Conservation (phyloP, 2,113 vertebrate species). For the Etia nguti region DNA sequence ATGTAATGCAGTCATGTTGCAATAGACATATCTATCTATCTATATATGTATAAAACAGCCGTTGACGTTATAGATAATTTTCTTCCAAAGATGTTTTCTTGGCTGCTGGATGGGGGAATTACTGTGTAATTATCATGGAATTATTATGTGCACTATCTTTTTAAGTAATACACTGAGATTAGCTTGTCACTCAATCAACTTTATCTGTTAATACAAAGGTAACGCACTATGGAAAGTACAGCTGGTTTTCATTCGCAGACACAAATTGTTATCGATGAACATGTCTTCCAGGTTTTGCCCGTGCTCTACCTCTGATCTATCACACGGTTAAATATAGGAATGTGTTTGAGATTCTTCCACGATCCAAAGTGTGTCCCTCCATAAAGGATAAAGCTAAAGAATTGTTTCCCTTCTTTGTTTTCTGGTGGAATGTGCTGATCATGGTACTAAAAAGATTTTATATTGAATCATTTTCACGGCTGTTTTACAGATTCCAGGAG, state of each 20-base stretch:
- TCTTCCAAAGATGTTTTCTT: background rate
- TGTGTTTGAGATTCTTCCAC: background rate
- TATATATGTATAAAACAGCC: background rate
- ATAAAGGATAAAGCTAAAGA: background rate
- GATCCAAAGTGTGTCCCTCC: background rate
- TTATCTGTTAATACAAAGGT: background rate
- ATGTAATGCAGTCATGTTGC: background rate
- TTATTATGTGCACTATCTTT: background rate
- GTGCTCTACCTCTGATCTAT: slow-evolving; percentile 34
- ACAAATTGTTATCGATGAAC: background rate
- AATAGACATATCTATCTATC: background rate
- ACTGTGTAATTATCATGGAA: background rate
- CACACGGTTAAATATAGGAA: background rate
- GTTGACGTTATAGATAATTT: background rate
- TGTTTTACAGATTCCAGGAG: slow-evolving; percentile 46
- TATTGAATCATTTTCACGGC: slow-evolving; percentile 25
- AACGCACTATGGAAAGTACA: background rate
- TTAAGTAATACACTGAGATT: background rate
- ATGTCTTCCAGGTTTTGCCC: slow-evolving; percentile 40
- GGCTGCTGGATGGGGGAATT: background rate
- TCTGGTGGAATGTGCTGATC: slow-evolving; percentile 9
- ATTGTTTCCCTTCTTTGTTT: background rate
- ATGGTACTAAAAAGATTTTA: slow-evolving; percentile 30
- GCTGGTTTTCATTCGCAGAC: background rate
- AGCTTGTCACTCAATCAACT: background rate